Evolutionary conservation across 2,797 vertebrate species (phyloP).

Genomic region (Coendou prehensilis): DNA sequence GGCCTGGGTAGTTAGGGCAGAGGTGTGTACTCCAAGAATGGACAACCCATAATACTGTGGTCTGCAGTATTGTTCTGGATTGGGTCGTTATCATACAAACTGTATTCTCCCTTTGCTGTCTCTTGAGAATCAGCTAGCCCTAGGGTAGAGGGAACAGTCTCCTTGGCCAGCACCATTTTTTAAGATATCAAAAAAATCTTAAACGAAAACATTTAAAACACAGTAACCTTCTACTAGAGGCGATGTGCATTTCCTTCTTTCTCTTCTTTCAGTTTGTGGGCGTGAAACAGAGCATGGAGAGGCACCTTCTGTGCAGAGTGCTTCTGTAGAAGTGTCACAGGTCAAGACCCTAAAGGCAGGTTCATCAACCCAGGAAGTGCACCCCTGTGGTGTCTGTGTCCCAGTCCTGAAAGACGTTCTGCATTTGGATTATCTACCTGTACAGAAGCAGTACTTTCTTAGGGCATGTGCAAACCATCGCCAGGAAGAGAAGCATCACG

Average conservation of each 20-base stretch:
- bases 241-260: neutral
- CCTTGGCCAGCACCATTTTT: neutral
- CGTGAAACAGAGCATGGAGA: constrained; percentile 29
- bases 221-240: neutral
- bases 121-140: neutral
- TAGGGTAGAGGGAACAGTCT: neutral
- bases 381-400: neutral
- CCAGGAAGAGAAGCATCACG: neutral
- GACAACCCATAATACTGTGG: neutral
- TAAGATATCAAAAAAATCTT: neutral
- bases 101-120: neutral
- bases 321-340: neutral
- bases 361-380: neutral
- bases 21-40: neutral
- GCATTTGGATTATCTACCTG: neutral
- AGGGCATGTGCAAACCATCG: neutral
- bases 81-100: neutral
- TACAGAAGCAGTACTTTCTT: neutral
- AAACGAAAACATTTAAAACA: neutral
- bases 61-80: neutral
- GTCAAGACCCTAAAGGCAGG: neutral
- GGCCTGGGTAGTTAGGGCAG: neutral
- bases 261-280: constrained; percentile 66
- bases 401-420: constrained; percentile 61
- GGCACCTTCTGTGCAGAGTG: neutral